A percentile compares a stretch with the other conserved stretches of the same genome.
These are phyloP conservation scores for Parazoanthus swiftii DNA, from an alignment of 92 coral and sea anemone genomes.

Conservation along the genomic window DNA sequence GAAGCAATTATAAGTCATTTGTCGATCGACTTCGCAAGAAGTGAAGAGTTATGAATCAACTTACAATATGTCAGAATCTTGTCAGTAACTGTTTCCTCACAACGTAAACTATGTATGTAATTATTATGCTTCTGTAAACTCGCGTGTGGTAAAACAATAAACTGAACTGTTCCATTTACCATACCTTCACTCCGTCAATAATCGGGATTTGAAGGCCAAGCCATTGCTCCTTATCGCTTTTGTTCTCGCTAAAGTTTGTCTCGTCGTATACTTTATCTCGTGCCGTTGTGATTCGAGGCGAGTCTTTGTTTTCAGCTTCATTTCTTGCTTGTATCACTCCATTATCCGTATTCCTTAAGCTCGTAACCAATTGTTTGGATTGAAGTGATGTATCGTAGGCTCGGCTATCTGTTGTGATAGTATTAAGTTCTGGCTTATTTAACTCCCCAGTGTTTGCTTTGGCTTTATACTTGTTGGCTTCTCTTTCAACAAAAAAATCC, in stretches of 20 bases:
- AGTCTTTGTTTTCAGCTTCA: background rate
- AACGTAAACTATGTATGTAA: too few relatives aligned
- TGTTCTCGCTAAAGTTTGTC: background rate
- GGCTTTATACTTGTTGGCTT: background rate
- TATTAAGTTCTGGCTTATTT: background rate
- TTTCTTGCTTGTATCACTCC: background rate
- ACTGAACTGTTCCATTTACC: background rate
- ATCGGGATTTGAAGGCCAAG: slow-evolving; percentile 68
- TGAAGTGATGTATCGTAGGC: background rate
- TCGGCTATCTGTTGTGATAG: background rate
- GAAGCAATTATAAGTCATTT: background rate
- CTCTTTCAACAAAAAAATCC: background rate
- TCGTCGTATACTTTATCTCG: slow-evolving; percentile 17
- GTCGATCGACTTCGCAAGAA: background rate
- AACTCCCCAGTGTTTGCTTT: background rate
- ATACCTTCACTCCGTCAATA: slow-evolving; percentile 73
- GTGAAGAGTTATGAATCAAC: background rate
- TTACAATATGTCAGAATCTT: background rate
- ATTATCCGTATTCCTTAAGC: background rate
- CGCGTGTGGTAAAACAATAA: too few relatives aligned
- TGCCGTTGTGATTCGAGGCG: background rate
- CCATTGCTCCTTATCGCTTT: slow-evolving; percentile 43
- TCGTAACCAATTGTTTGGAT: background rate
- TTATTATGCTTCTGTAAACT: too few relatives aligned
- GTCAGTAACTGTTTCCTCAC: too few relatives aligned